A percentile compares a stretch with the other conserved stretches of the same genome.
phyloP scores from a whole-genome alignment of 1,140 invertebrate species.

The Anastrepha ludens region DNA sequence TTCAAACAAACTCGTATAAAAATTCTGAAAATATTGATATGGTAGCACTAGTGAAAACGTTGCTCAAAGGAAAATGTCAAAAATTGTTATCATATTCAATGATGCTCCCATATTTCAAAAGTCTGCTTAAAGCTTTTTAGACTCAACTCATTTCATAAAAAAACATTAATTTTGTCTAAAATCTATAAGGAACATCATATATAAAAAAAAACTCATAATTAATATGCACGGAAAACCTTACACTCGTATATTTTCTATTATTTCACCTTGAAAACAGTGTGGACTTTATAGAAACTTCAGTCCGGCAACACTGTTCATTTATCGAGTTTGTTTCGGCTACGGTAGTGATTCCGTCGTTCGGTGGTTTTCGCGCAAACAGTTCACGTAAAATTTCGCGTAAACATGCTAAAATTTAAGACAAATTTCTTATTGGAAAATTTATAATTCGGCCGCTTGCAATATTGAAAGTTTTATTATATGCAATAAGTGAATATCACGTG shows the following conservation, averaged over 20 bases:
- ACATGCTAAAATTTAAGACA: slow-evolving; percentile 47
- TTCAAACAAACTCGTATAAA: too few relatives aligned
- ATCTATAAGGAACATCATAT: too few relatives aligned
- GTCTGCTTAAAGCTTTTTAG: too few relatives aligned
- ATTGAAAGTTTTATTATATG: slow-evolving; percentile 21
- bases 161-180: too few relatives aligned
- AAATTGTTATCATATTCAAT: not conserved
- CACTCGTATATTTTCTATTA: too few relatives aligned
- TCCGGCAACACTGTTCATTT: not conserved
- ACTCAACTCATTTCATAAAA: too few relatives aligned
- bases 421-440: slow-evolving; percentile 10
- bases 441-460: not conserved
- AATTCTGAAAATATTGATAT: not conserved
- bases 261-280: too few relatives aligned
- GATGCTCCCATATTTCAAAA: too few relatives aligned
- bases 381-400: slow-evolving; percentile 44
- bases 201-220: too few relatives aligned
- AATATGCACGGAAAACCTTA: too few relatives aligned
- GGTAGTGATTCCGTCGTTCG: slow-evolving; percentile 18
- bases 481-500: slow-evolving; percentile 34
- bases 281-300: not conserved
- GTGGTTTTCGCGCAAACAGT: slow-evolving; percentile 37
- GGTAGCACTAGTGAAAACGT: not conserved
- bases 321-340: slow-evolving; percentile 48
- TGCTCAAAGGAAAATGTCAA: not conserved